Percentiles rank a stretch among this genome's conserved stretches.
phyloP scores from a whole-genome alignment of 2,113 vertebrate genomes.

The Melanerpes aurifrons region DNA sequence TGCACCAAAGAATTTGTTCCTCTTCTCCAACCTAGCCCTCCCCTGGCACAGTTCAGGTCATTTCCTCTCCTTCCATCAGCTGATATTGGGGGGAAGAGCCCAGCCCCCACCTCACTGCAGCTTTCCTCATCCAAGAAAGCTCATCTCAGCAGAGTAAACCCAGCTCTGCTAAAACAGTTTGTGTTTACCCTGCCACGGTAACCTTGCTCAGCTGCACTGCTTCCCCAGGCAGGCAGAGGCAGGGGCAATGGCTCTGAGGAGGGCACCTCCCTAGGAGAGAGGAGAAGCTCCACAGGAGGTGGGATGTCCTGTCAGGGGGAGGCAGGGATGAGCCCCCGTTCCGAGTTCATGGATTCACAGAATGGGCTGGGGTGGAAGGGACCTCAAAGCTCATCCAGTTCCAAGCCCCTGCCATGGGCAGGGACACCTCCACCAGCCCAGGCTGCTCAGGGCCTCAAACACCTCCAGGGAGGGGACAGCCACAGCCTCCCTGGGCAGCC shows the following conservation, averaged over 20 bases:
- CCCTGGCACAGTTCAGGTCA: too few relatives aligned
- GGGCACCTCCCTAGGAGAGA: background rate
- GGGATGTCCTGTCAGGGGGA: fast-evolving
- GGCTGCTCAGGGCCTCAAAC: too few relatives aligned
- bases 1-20: too few relatives aligned
- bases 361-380: too few relatives aligned
- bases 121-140: background rate
- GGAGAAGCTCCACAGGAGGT: background rate
- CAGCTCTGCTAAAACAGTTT: background rate
- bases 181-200: background rate
- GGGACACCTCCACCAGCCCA: too few relatives aligned
- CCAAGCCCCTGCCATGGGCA: too few relatives aligned
- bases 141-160: background rate
- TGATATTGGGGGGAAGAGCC: too few relatives aligned
- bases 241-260: background rate
- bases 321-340: background rate
- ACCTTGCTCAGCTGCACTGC: background rate
- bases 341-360: background rate
- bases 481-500: too few relatives aligned
- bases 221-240: background rate
- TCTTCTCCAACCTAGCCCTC: too few relatives aligned
- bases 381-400: too few relatives aligned
- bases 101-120: background rate
- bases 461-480: too few relatives aligned
- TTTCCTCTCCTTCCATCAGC: too few relatives aligned